Evolutionary conservation across 1,140 invertebrate species (phyloP).

Genomic region (Zaprionus africanus): DNA sequence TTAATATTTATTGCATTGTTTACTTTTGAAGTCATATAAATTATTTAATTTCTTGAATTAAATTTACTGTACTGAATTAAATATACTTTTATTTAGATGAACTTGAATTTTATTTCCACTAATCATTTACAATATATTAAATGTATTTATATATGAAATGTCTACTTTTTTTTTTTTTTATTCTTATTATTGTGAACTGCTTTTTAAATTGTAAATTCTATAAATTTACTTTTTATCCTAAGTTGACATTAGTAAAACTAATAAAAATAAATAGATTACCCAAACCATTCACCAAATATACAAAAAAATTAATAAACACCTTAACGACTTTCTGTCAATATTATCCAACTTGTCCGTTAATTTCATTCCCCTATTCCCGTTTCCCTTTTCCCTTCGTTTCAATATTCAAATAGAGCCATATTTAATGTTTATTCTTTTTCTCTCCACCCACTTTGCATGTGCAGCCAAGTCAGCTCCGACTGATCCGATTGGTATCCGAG

Average conservation of each 20-base stretch:
- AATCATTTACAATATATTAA: no score
- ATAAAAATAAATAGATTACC: no score
- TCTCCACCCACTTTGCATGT: constrained; percentile 68
- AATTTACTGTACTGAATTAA: no score
- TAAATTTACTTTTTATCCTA: background rate
- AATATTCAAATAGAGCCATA: constrained; percentile 79
- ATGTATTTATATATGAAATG: no score
- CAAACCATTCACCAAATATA: background rate
- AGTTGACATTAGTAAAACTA: background rate
- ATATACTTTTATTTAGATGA: no score
- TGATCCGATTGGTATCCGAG: constrained; percentile 75
- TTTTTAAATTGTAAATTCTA: no score
- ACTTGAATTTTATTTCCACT: no score
- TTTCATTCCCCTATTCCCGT: background rate
- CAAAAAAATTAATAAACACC: background rate
- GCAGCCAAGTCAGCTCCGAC: constrained; percentile 49
- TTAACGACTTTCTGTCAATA: background rate
- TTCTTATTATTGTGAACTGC: no score
- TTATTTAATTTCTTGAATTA: no score
- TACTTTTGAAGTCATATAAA: no score
- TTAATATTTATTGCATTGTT: no score
- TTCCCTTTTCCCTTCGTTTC: background rate
- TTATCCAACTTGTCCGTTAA: background rate
- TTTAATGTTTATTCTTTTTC: constrained; percentile 73
- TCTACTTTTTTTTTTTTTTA: no score